Evolutionary conservation across 2,888 invertebrate genomes (phyloP).

Genomic region (Enchytraeus crypticus): DNA sequence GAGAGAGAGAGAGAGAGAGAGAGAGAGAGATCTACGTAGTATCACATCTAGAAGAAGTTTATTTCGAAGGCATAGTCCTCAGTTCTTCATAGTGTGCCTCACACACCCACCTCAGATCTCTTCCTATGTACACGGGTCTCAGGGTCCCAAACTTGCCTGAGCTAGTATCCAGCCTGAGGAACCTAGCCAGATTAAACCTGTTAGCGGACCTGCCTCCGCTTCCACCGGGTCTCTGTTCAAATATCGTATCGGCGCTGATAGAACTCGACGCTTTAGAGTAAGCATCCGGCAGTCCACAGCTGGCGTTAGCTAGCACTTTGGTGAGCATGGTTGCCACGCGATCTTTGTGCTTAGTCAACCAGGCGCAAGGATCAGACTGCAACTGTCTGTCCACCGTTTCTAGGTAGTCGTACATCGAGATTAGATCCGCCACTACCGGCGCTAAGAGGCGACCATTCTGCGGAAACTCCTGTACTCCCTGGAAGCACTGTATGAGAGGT

Average conservation of each 20-base stretch:
- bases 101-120: constrained; percentile 30
- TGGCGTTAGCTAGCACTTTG: constrained; percentile 29
- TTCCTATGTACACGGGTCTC: constrained; percentile 28
- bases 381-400: constrained; percentile 25
- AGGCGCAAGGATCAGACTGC: constrained; percentile 24
- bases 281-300: constrained; percentile 28
- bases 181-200: constrained; percentile 24
- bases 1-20: not conserved
- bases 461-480: constrained; percentile 26
- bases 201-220: constrained; percentile 23
- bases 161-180: constrained; percentile 26
- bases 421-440: constrained; percentile 27
- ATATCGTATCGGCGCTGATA: constrained; percentile 24
- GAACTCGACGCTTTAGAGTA: constrained; percentile 29
- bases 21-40: too few relatives aligned
- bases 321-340: constrained; percentile 30
- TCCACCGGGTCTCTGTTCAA: constrained; percentile 1
- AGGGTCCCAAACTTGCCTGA: constrained; percentile 29
- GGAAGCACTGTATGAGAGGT: constrained; percentile 29
- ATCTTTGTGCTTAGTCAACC: constrained; percentile 30
- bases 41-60: too few relatives aligned
- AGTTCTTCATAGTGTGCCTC: constrained; percentile 30
- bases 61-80: constrained; percentile 25
- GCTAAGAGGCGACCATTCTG: constrained; percentile 27
- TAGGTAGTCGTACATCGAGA: constrained; percentile 30